A percentile compares a stretch with the other conserved stretches of the same genome.
These are phyloP conservation scores for Meriones unguiculatus DNA, from an alignment of 2,113 vertebrate genomes.

Conservation along the genomic window DNA sequence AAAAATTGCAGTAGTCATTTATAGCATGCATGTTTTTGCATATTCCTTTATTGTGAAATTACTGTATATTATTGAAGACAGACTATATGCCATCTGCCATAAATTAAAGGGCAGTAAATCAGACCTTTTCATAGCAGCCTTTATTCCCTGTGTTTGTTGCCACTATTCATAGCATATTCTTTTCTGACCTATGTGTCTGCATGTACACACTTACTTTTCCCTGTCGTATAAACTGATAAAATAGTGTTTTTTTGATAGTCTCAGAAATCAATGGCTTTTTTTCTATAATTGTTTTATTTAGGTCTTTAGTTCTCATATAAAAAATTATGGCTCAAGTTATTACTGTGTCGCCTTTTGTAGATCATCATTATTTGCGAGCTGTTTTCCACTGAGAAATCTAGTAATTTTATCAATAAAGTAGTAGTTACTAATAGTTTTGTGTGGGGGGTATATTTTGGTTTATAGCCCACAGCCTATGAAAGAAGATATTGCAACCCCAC, in stretches of 20 bases:
- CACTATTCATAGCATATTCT: background rate
- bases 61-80: background rate
- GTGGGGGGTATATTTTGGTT: background rate
- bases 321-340: background rate
- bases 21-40: background rate
- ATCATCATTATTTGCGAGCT: background rate
- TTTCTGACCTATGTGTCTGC: background rate
- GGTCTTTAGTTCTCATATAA: conserved; percentile 17
- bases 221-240: background rate
- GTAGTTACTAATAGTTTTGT: background rate
- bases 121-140: background rate
- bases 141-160: background rate
- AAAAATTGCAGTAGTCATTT: background rate
- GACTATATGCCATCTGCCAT: background rate
- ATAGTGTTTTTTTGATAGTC: background rate
- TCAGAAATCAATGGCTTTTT: conserved; percentile 17
- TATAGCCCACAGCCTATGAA: conserved; percentile 91
- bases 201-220: background rate
- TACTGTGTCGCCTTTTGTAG: background rate
- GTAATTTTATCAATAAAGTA: background rate
- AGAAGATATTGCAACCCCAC: conserved; percentile 94
- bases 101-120: background rate
- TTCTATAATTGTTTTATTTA: background rate
- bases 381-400: background rate
- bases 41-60: background rate